Evolutionary conservation across 2,113 vertebrate species (phyloP), one percentile per base, ranked within the genome.

Genomic region (Cololabis saira): DNA sequence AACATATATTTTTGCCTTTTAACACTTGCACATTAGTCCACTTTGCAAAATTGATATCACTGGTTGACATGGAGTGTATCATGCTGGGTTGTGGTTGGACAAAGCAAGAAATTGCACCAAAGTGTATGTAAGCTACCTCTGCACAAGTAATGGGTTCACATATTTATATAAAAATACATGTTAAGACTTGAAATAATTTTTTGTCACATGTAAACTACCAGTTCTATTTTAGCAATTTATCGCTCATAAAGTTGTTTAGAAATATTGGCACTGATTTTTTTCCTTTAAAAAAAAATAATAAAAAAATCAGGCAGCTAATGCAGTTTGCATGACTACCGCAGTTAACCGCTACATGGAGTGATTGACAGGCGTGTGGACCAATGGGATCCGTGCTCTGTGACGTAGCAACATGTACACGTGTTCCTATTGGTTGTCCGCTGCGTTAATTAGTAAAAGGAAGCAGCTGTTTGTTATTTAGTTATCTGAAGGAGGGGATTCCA

Each of bases 91-190:
- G 61, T 78, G 57, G 53, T 58, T 68, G 55, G 60, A 80, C 69
- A 71, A 84, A 71, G 71, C 2, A 14, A 73, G 18, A 78, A 59
- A 76, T 66, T 71, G 58, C 75, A 80, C 83, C 66, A 69, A 74
- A 49, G 62, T 66, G 55, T 58, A 69, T 76, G 74, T 85, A 80
- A 84, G 57, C 79, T 88, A 87, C 80, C 84, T 87, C 84, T 86
- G 61, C 59, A 48, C 59, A 48, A 57, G 33, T 83, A 63, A 75
- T 88, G 64, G 65, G 74, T 78, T 80, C 43, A 76, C 57, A 50
- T 59, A 69, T 64, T 71, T 87, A 62, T 76, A 52, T 24, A 56
- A 37, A 73, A 76, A 70, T 37, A 37, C 24, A 22, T 66, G 53
- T 79, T 18, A 54, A 62, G 55, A 82, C 76, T 84, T 83, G 75